Evolutionary conservation across 2,888 invertebrate genomes (phyloP), one percentile per base, ranked within the genome.

Genomic region (Tryphoninae sp.): DNA sequence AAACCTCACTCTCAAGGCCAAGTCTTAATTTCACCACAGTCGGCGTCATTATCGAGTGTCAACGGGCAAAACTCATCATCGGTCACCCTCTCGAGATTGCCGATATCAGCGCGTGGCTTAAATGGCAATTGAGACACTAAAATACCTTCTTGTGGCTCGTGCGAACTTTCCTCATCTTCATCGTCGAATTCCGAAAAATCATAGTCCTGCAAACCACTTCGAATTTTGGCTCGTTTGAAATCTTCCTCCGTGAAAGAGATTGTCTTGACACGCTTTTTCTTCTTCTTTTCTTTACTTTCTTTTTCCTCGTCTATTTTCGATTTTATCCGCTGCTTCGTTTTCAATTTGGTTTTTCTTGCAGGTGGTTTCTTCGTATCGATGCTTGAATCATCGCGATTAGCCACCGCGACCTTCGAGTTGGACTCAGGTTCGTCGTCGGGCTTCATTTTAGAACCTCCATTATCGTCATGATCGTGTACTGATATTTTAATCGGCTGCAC

Each of bases 21-120:
- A 45, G 64, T 84, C 76, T 68, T 85, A 9, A 85, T 88, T 61
- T 89, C 87, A 3, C 84, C 87, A 80, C 90, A 91, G 40, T 87
- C 85, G 13, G 72, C 78, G 77, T 90, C 90, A 51, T 91, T 89
- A 8, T 91, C 90, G 59, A 89, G 84, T 49, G 86, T 89, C 82
- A 91, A 77, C 13, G 92, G 92, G 81, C 92, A 92, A 75, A 88
- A 92, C 80, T 92, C 92, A 2, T 92, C 91, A 23, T 86, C 87
- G 7, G 86, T 87, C 42, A 92, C 84, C 74, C 88, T 88, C 62
- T 90, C 89, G 40, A 91, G 84, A 78, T 88, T 84, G 40, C 90
- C 89, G 79, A 91, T 86, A 78, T 92, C 91, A 42, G 88, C 86
- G 69, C 81, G 88, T 0, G 92, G 91, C 71, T 89, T 90, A 78